A percentile compares a stretch with the other conserved stretches of the same genome.
Conservation (phyloP, 1,140 invertebrate genomes). For the Musca domestica region DNA sequence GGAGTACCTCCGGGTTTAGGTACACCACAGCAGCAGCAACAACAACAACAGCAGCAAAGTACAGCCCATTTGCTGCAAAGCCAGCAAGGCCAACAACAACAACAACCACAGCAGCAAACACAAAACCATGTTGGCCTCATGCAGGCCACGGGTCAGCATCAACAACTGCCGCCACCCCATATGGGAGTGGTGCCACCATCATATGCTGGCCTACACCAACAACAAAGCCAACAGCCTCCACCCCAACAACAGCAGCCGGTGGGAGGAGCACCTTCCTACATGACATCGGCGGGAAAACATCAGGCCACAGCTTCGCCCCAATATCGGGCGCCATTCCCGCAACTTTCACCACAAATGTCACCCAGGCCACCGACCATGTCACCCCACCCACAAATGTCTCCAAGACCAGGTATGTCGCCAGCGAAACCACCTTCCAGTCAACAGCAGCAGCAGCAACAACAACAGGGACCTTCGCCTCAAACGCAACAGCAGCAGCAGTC, state of each 20-base stretch:
- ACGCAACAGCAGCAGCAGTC: constrained; percentile 35
- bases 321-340: constrained; percentile 80
- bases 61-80: constrained; percentile 30
- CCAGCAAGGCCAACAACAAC: constrained; percentile 32
- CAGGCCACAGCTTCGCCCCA: constrained; percentile 65
- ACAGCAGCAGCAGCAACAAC: constrained; percentile 33
- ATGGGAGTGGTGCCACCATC: constrained; percentile 46
- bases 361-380: constrained; percentile 77
- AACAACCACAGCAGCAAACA: constrained; percentile 41
- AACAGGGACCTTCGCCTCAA: constrained; percentile 39
- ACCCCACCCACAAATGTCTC: constrained; percentile 75
- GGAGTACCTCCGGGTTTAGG: constrained; percentile 25
- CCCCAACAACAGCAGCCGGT: constrained; percentile 38
- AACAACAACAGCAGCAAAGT: constrained; percentile 34
- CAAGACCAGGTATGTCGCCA: constrained; percentile 75
- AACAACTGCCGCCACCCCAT: constrained; percentile 48
- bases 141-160: constrained; percentile 36
- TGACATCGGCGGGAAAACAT: constrained; percentile 44
- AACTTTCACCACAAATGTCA: constrained; percentile 85
- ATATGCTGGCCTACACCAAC: constrained; percentile 49
- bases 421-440: constrained; percentile 64
- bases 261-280: constrained; percentile 46
- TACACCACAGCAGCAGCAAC: no score
- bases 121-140: constrained; percentile 44
- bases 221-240: constrained; percentile 39